These are phyloP conservation scores for Teleiodes luculella DNA, from an alignment of 2,888 invertebrate species.

Conservation along the genomic window DNA sequence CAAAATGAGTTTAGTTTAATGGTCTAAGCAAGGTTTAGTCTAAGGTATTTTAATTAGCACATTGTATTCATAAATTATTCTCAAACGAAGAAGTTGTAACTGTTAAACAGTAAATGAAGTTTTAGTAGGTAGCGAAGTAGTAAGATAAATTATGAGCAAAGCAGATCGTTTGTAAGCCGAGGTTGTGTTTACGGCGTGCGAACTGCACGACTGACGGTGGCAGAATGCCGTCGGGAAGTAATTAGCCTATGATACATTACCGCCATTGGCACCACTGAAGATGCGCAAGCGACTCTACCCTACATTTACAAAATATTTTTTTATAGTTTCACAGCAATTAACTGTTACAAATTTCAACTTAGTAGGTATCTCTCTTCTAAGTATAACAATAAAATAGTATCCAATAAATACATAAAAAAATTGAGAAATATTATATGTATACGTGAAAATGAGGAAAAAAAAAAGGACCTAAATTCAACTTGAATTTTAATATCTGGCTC, in stretches of 20 bases:
- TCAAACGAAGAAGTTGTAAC: constrained; percentile 22
- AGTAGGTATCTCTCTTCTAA: no score
- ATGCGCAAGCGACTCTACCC: constrained; percentile 29
- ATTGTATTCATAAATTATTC: background rate
- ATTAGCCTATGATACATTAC: constrained; percentile 42
- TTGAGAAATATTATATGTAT: no score
- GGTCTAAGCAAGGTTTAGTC: no score
- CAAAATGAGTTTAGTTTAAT: no score
- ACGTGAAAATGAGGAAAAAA: no score
- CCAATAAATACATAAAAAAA: no score
- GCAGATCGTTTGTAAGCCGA: constrained; percentile 30
- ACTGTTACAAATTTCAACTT: no score
- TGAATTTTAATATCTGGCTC: no score
- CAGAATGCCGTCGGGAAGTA: constrained; percentile 41
- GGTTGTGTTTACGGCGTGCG: constrained; percentile 40
- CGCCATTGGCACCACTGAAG: constrained; percentile 23
- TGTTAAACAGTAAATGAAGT: constrained; percentile 25
- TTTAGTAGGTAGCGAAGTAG: constrained; percentile 29
- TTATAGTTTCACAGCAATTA: background rate
- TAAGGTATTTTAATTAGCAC: no score
- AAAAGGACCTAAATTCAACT: no score
- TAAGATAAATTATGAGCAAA: constrained; percentile 40
- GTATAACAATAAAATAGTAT: no score
- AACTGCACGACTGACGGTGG: constrained; percentile 42
- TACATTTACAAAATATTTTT: no score